Percentiles rank a stretch among this genome's conserved stretches.
These are phyloP conservation scores for Ctenopoma multispine DNA, from an alignment of 2,797 vertebrate genomes.

Conservation along the genomic window DNA sequence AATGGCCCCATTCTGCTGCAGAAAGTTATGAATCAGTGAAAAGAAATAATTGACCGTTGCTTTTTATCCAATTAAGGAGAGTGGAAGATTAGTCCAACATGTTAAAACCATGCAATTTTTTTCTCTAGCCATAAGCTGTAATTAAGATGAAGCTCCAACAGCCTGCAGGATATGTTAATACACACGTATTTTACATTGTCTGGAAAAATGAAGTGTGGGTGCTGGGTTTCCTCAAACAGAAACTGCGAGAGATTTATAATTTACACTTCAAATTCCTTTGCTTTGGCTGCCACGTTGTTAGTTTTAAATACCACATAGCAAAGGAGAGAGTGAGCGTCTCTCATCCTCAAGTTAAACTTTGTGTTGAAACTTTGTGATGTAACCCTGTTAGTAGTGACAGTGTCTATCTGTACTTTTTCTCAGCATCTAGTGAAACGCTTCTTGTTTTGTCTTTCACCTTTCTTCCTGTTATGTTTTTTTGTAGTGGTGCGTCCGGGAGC, in stretches of 20 bases:
- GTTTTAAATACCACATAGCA: background rate
- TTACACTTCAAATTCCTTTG: background rate
- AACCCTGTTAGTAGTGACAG: background rate
- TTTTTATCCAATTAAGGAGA: background rate
- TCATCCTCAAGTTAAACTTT: background rate
- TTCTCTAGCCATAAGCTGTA: too few species aligned
- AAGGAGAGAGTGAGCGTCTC: background rate
- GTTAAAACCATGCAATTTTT: too few species aligned
- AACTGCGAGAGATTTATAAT: too few species aligned
- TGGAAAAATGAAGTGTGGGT: background rate
- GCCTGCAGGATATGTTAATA: background rate
- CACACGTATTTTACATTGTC: background rate
- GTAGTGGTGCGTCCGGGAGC: slow-evolving; percentile 86
- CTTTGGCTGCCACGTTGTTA: background rate
- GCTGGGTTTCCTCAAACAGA: background rate
- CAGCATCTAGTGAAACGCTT: background rate
- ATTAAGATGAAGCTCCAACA: too few species aligned
- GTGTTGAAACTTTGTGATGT: slow-evolving; percentile 6
- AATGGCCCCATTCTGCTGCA: background rate
- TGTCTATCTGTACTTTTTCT: background rate
- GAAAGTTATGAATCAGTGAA: background rate
- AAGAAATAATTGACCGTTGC: background rate
- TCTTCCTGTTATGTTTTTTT: background rate
- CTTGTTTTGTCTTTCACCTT: slow-evolving; percentile 4
- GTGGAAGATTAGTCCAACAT: background rate